Base-by-base conservation (phyloP, 2,113 vertebrate species). In the Phylloscopus whistleri region DNA sequence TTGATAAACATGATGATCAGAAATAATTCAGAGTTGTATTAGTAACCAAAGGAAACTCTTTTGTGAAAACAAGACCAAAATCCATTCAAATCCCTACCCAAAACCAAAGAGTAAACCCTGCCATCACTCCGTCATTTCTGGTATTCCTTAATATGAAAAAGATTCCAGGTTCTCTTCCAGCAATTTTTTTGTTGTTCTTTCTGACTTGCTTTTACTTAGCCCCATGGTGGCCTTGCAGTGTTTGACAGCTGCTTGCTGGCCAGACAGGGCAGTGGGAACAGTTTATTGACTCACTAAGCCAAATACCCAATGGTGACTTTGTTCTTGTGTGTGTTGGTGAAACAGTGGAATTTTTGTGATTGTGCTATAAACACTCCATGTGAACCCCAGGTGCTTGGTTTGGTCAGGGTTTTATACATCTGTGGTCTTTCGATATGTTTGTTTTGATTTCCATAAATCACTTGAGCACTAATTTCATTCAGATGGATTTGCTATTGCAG, bases 381-480 rank as follows among this genome's bases (percentile, higher is more conserved):
- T 92, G 59, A 86, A 41, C 21, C 31, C 16, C 67, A 49, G 26
- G n/a, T 60, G 17, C 16, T 76, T 73, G 24, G 20, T 76, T 85
- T 83, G 43, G 31, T 76, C 16, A 6, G 7, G 2, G 3, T 93
- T 80, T 84, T 43, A 33, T 77, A 12, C 9, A 13, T 72, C 28
- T 90, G 35, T 75, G 74, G 23, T 23, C 13, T 82, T 94, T 37
- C 55, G 43, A 28, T 86, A 10, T 52, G 62, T 83, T 94, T 94
- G 31, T 83, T 92, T 89, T 70, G 46, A 20, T 89, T 87, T 94
- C 51, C 55, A 0, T 86, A 51, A 90, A 72, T 81, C 64, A 28
- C 60, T 81, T 48, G 48, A 89, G 22, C 41, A 16, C 27, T 84
- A 17, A 66, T 59, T 83, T 74, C 88, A 31, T 80, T 94, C 90